Conservation (phyloP, 2,888 invertebrate species). For the Steinernema carpocapsae region DNA sequence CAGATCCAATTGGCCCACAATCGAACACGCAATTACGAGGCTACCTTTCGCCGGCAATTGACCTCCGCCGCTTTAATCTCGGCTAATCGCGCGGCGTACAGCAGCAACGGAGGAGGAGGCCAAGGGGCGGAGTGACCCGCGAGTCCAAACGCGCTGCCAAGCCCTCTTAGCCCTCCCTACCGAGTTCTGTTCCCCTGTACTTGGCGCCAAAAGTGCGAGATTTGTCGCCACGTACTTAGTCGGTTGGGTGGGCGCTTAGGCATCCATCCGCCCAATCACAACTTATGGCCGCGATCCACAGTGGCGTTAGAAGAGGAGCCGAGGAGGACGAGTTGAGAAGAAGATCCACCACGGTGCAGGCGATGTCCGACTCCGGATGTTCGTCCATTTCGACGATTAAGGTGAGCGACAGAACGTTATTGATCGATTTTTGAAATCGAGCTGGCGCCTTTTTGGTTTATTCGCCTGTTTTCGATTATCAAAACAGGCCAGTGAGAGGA, state of each 20-base stretch:
- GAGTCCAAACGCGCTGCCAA: neutral
- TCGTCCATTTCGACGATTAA: slow-evolving; percentile 30
- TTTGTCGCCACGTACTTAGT: slow-evolving; percentile 13
- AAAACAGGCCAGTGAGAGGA: no score
- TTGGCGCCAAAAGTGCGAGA: slow-evolving; percentile 23
- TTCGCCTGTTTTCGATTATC: neutral
- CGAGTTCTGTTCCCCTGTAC: neutral
- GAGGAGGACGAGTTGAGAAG: neutral
- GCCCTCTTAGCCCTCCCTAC: neutral
- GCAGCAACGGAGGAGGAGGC: no score
- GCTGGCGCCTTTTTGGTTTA: neutral
- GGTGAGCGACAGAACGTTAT: slow-evolving; percentile 30
- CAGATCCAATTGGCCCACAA: neutral
- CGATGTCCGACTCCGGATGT: slow-evolving; percentile 34
- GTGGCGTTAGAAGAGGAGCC: neutral
- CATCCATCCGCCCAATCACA: neutral
- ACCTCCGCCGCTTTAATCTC: slow-evolving; percentile 34
- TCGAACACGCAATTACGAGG: slow-evolving; percentile 20
- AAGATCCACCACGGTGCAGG: neutral
- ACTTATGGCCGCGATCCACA: neutral
- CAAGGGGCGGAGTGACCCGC: slow-evolving; percentile 9
- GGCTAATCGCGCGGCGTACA: slow-evolving; percentile 28
- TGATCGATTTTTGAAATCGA: slow-evolving; percentile 22
- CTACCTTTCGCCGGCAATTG: slow-evolving; percentile 9
- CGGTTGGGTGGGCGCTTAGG: neutral